Conservation (phyloP, 2,888 invertebrate species). For the Acleris laterana region DNA sequence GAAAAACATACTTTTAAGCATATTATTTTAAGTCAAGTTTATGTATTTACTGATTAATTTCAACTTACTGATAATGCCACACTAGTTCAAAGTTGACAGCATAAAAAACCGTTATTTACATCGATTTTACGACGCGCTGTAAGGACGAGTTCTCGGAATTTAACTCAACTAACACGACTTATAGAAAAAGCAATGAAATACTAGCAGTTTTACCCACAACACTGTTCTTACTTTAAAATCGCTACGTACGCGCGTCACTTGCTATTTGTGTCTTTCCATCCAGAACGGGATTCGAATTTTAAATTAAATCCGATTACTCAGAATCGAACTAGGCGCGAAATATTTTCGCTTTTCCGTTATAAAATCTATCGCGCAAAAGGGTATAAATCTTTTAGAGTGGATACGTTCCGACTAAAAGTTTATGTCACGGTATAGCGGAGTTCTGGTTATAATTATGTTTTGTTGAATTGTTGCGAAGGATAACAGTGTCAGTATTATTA, state of each 20-base stretch:
- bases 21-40: too few relatives aligned
- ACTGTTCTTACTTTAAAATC: slow-evolving; percentile 19
- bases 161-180: too few relatives aligned
- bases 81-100: too few relatives aligned
- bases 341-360: slow-evolving; percentile 35
- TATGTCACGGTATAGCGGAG: slow-evolving; percentile 39
- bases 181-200: not conserved
- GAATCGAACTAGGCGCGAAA: slow-evolving; percentile 28
- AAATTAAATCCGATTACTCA: slow-evolving; percentile 43
- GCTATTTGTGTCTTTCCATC: not conserved
- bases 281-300: slow-evolving; percentile 39
- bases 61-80: too few relatives aligned
- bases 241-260: slow-evolving; percentile 6
- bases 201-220: slow-evolving; percentile 4
- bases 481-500: too few relatives aligned
- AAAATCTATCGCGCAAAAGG: slow-evolving; percentile 35
- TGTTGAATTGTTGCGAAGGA: not conserved
- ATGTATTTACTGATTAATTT: too few relatives aligned
- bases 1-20: too few relatives aligned
- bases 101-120: too few relatives aligned
- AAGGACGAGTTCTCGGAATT: too few relatives aligned
- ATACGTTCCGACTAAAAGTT: slow-evolving; percentile 32
- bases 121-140: too few relatives aligned
- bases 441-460: slow-evolving; percentile 33
- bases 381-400: slow-evolving; percentile 39